phyloP scores from a whole-genome alignment of 1,140 invertebrate genomes.

The Idris sp. region DNA sequence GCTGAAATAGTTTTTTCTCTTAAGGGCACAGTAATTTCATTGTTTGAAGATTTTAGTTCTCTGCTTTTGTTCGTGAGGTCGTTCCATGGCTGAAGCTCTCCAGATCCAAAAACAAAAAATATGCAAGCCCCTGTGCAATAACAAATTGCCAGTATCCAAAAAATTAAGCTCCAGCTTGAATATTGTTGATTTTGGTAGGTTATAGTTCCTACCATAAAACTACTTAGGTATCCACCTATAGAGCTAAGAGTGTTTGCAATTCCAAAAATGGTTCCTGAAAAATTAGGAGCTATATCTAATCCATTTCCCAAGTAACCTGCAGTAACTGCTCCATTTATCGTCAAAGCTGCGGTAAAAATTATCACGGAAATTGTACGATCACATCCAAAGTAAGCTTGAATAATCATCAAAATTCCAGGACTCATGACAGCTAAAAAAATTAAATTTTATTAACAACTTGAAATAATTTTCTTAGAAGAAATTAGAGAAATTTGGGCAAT shows the following conservation, averaged over 20 bases:
- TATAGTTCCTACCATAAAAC: conserved; percentile 89
- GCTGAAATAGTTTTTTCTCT: conserved; percentile 58
- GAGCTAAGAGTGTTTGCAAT: conserved; percentile 94
- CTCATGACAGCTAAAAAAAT: conserved; percentile 76
- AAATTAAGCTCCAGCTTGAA: conserved; percentile 89
- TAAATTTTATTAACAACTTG: too few species aligned
- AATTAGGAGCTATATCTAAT: conserved; percentile 93
- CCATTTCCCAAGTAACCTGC: conserved; percentile 93
- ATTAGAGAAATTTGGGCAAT: too few species aligned
- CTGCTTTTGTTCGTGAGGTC: conserved; percentile 45
- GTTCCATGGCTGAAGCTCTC: conserved; percentile 86
- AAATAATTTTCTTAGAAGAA: too few species aligned
- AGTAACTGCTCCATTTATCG: conserved; percentile 90
- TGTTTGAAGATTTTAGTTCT: conserved; percentile 17
- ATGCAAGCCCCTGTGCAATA: conserved; percentile 84
- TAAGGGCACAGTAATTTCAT: conserved; percentile 39
- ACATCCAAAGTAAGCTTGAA: conserved; percentile 84
- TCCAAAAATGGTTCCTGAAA: conserved; percentile 93
- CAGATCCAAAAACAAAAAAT: conserved; percentile 85
- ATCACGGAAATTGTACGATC: conserved; percentile 83
- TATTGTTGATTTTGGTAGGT: conserved; percentile 87
- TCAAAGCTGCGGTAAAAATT: conserved; percentile 87
- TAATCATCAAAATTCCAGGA: conserved; percentile 84
- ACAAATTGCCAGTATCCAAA: conserved; percentile 87
- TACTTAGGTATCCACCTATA: conserved; percentile 91